Percentiles rank a stretch among this genome's conserved stretches.
phyloP scores from a whole-genome alignment of 1,140 invertebrate genomes.

The Phymastichus coffea region DNA sequence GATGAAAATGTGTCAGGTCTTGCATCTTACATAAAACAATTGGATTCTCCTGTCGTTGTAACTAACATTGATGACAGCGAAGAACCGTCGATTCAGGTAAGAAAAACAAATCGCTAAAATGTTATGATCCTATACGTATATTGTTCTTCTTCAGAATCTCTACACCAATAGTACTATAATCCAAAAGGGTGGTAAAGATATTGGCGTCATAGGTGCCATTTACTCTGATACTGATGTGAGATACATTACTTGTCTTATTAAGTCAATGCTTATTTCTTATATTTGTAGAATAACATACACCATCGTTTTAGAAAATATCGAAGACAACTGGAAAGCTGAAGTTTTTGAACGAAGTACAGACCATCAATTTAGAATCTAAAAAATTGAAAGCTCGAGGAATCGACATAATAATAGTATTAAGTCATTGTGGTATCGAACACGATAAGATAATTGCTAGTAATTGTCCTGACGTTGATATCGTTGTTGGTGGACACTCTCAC shows the following conservation, averaged over 20 bases:
- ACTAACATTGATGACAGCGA: slow-evolving; percentile 74
- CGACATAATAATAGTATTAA: slow-evolving; percentile 77
- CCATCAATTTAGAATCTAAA: slow-evolving; percentile 66
- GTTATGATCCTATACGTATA: not conserved
- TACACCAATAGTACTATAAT: slow-evolving; percentile 64
- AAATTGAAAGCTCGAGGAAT: slow-evolving; percentile 63
- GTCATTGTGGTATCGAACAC: slow-evolving; percentile 72
- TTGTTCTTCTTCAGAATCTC: slow-evolving; percentile 42
- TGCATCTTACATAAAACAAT: slow-evolving; percentile 67
- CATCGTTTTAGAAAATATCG: slow-evolving; percentile 55
- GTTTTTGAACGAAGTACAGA: slow-evolving; percentile 68
- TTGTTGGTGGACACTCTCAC: slow-evolving; percentile 88
- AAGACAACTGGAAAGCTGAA: slow-evolving; percentile 62
- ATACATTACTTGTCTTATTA: slow-evolving; percentile 24
- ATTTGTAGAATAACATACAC: not conserved
- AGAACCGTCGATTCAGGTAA: slow-evolving; percentile 66
- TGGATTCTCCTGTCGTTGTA: slow-evolving; percentile 69
- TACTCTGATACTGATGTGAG: slow-evolving; percentile 68
- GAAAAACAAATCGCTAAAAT: not conserved
- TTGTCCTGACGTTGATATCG: slow-evolving; percentile 69
- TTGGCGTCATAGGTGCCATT: slow-evolving; percentile 82
- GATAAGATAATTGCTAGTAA: slow-evolving; percentile 70
- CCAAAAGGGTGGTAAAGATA: slow-evolving; percentile 62
- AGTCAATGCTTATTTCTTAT: not conserved
- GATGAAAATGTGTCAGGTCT: slow-evolving; percentile 75